phyloP scores from a whole-genome alignment of 2,797 vertebrate genomes.

The Balearica regulorum region DNA sequence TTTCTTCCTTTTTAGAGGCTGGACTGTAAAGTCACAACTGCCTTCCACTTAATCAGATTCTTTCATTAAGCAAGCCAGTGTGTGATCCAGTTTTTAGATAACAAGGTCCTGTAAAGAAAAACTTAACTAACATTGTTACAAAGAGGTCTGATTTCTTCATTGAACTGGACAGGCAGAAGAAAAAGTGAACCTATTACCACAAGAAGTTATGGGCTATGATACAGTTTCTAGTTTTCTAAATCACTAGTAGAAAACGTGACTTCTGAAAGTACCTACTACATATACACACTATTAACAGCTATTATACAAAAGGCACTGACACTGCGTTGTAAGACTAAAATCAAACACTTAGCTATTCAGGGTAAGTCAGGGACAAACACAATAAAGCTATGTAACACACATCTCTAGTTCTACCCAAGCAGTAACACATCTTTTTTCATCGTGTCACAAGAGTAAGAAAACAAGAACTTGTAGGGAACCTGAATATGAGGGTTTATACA shows the following conservation, averaged over 20 bases:
- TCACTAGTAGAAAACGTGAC: background rate
- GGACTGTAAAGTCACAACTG: background rate
- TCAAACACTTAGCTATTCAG: background rate
- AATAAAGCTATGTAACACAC: background rate
- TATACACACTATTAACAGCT: background rate
- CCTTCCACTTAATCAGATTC: background rate
- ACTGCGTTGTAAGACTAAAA: background rate
- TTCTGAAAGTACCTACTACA: background rate
- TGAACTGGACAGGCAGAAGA: background rate
- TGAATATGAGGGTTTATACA: background rate
- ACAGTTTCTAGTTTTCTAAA: background rate
- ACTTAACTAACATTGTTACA: background rate
- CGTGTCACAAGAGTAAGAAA: background rate
- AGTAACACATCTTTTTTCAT: background rate
- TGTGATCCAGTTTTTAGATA: background rate
- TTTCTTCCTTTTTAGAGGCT: background rate
- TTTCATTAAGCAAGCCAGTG: background rate
- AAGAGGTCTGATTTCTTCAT: background rate
- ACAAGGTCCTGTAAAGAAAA: background rate
- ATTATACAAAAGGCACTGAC: background rate
- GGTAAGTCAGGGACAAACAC: background rate
- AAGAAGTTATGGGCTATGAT: background rate
- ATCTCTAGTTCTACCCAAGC: background rate
- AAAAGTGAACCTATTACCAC: background rate
- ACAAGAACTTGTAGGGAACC: background rate